phyloP scores from a whole-genome alignment of 1,140 invertebrate species.

The Drosophila truncata region DNA sequence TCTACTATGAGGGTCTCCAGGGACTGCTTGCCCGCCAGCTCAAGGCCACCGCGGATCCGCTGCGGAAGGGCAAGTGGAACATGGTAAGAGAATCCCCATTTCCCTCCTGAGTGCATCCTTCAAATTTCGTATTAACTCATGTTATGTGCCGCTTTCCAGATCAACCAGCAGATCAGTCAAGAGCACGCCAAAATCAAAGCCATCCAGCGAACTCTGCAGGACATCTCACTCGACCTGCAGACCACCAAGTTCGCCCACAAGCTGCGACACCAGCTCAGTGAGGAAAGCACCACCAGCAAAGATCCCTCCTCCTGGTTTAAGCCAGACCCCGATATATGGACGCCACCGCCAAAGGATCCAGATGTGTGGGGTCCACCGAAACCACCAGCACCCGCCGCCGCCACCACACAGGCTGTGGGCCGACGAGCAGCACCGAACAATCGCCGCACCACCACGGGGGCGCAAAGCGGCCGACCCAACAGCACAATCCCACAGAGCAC shows the following conservation, averaged over 20 bases:
- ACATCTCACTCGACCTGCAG: slow-evolving; percentile 83
- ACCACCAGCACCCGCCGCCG: slow-evolving; percentile 84
- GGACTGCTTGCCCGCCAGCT: slow-evolving; percentile 88
- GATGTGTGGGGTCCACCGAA: slow-evolving; percentile 95
- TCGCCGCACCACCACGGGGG: slow-evolving; percentile 86
- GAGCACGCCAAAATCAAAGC: slow-evolving; percentile 97
- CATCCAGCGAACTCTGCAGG: slow-evolving; percentile 89
- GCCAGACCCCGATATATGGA: slow-evolving; percentile 89
- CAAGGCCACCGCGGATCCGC: slow-evolving; percentile 91
- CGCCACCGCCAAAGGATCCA: slow-evolving; percentile 92
- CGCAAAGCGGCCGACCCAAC: slow-evolving; percentile 44
- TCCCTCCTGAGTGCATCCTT: background rate
- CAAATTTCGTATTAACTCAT: background rate
- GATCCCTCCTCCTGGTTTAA: slow-evolving; percentile 84
- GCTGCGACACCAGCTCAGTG: slow-evolving; percentile 66
- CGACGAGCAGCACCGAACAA: slow-evolving; percentile 85
- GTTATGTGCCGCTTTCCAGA: slow-evolving; percentile 86
- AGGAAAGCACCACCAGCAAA: slow-evolving; percentile 67
- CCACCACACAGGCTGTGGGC: slow-evolving; percentile 58
- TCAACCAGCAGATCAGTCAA: slow-evolving; percentile 94
- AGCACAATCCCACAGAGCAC: slow-evolving; percentile 77
- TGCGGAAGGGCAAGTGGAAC: slow-evolving; percentile 95
- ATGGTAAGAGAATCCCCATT: slow-evolving; percentile 87
- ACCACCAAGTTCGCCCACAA: slow-evolving; percentile 73
- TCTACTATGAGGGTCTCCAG: slow-evolving; percentile 98